These are phyloP conservation scores for Drosophila mimetica DNA, from an alignment of 2,888 invertebrate species.

Conservation along the genomic window DNA sequence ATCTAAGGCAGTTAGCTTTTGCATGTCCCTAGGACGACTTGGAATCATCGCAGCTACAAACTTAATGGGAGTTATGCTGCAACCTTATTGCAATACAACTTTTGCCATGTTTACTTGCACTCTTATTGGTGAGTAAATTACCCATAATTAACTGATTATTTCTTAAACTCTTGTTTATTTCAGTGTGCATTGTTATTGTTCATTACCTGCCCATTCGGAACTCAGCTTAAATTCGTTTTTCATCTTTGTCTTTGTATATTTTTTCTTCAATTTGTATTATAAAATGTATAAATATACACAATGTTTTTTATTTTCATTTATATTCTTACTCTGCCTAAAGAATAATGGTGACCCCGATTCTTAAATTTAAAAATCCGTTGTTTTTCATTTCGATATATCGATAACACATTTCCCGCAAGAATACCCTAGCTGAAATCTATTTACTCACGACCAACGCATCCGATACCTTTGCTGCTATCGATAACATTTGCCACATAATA, in stretches of 20 bases:
- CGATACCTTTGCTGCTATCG: not conserved
- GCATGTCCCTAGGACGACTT: slow-evolving; percentile 73
- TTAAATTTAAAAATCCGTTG: not conserved
- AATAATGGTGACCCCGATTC: not conserved
- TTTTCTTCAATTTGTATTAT: not conserved
- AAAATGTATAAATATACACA: not conserved
- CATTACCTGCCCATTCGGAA: slow-evolving; percentile 71
- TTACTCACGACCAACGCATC: no score
- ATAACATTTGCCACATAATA: slow-evolving; percentile 3
- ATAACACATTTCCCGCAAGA: not conserved
- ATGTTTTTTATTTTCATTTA: not conserved
- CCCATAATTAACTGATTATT: fast-evolving
- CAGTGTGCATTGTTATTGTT: slow-evolving; percentile 71
- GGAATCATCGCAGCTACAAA: slow-evolving; percentile 78
- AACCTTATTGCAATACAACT: slow-evolving; percentile 69
- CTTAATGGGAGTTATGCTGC: slow-evolving; percentile 73
- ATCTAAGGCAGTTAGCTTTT: slow-evolving; percentile 75
- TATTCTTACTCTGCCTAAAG: not conserved
- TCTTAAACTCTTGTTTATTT: slow-evolving; percentile 26
- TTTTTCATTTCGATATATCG: not conserved
- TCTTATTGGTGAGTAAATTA: slow-evolving; percentile 60
- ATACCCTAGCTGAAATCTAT: not conserved
- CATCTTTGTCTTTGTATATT: not conserved
- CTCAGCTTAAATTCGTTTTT: slow-evolving; percentile 39
- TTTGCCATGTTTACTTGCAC: slow-evolving; percentile 72